A percentile compares a stretch with the other conserved stretches of the same genome.
Conservation (phyloP, 1,140 invertebrate species). For the Hestina assimilis region DNA sequence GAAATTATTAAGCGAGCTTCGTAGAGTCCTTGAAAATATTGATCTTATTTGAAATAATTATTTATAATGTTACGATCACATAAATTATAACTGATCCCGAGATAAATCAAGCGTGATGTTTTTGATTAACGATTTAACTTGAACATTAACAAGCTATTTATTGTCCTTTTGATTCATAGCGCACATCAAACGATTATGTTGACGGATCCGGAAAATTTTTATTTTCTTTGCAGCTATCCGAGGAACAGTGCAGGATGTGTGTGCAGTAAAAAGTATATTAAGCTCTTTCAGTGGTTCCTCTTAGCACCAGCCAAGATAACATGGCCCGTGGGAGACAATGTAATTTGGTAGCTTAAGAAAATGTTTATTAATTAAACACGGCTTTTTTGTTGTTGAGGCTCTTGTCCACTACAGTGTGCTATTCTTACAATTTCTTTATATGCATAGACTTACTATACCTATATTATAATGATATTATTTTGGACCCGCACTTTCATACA, state of each 20-base stretch:
- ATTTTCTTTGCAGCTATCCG: conserved; percentile 37
- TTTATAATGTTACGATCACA: no score
- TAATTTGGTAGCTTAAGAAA: neutral
- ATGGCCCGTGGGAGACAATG: conserved; percentile 25
- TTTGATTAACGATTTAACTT: conserved; percentile 31
- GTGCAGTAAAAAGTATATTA: conserved; percentile 61
- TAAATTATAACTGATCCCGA: no score
- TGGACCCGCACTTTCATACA: no score
- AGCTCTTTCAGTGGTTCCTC: conserved; percentile 56
- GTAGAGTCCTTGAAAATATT: no score
- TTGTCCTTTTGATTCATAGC: conserved; percentile 38
- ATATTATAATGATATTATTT: no score
- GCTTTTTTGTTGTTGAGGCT: neutral
- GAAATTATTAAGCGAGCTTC: no score
- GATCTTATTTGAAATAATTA: no score
- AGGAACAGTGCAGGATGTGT: conserved; percentile 55
- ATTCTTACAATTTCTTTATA: no score
- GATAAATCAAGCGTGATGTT: conserved; percentile 28
- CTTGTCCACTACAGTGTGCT: no score
- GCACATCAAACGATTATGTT: conserved; percentile 43
- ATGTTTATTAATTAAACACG: neutral
- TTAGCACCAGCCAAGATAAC: conserved; percentile 36
- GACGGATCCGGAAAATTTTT: conserved; percentile 37
- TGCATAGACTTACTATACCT: no score
- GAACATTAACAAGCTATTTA: conserved; percentile 32